Evolutionary conservation across 2,797 vertebrate genomes (phyloP).

Genomic region (Austrolebias charrua): DNA sequence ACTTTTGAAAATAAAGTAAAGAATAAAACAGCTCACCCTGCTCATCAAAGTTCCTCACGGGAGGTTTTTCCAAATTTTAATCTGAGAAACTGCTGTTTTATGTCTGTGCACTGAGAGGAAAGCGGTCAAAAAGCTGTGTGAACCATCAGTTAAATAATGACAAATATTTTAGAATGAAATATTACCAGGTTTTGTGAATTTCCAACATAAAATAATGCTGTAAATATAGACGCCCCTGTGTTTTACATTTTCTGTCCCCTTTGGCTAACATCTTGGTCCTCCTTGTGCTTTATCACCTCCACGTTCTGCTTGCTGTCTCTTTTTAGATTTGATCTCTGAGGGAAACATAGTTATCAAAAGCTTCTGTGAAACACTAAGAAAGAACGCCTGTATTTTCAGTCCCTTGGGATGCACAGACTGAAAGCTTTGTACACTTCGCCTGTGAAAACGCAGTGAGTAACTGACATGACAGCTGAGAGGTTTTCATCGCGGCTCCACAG

Average conservation of each 20-base stretch:
- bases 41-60: neutral
- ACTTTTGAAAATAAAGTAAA: neutral
- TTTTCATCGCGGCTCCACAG: slow-evolving; percentile 51
- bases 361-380: slow-evolving; percentile 30
- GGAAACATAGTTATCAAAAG: slow-evolving; percentile 30
- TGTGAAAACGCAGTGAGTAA: slow-evolving; percentile 53
- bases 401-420: slow-evolving; percentile 30
- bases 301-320: slow-evolving; percentile 12
- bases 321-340: slow-evolving; percentile 22
- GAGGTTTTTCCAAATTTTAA: neutral
- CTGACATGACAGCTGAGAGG: slow-evolving; percentile 57
- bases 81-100: neutral
- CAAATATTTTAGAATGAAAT: neutral
- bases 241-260: slow-evolving; percentile 3
- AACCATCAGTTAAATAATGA: too few species aligned
- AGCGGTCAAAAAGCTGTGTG: neutral
- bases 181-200: neutral
- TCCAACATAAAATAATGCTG: neutral
- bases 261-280: slow-evolving; percentile 6
- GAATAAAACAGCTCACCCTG: neutral
- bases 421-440: slow-evolving; percentile 28
- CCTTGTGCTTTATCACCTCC: slow-evolving; percentile 10
- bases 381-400: slow-evolving; percentile 21
- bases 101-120: too few species aligned
- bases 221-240: neutral